Percentiles rank a stretch among this genome's conserved stretches.
phyloP scores from a whole-genome alignment of 1,140 invertebrate genomes.

The Plectrocnemia conspersa region DNA sequence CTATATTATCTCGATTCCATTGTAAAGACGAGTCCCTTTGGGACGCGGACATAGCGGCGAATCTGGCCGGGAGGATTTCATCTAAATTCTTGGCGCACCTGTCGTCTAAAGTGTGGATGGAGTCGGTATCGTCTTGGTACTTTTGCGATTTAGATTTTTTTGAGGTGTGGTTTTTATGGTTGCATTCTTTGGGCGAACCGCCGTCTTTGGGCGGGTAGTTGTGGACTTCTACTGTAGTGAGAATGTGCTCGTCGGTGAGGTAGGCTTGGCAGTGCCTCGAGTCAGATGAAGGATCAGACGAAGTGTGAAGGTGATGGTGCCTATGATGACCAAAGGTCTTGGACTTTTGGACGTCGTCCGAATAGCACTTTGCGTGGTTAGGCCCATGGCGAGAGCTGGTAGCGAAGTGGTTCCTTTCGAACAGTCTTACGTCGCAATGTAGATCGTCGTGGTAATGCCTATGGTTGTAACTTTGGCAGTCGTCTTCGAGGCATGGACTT shows the following conservation, averaged over 20 bases:
- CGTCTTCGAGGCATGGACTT: conserved; percentile 30
- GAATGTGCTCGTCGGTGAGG: conserved; percentile 44
- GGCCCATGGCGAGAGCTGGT: conserved; percentile 29
- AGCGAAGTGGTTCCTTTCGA: conserved; percentile 34
- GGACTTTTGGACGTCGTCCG: conserved; percentile 32
- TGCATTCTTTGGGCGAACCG: conserved; percentile 42
- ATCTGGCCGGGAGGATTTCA: conserved; percentile 49
- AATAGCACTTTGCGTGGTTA: conserved; percentile 32
- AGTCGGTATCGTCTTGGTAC: conserved; percentile 43
- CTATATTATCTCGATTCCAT: conserved; percentile 56
- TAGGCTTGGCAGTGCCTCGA: conserved; percentile 26
- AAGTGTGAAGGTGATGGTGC: conserved; percentile 45
- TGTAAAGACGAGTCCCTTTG: conserved; percentile 44
- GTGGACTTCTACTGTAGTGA: conserved; percentile 50
- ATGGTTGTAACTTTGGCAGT: conserved; percentile 29
- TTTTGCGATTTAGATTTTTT: conserved; percentile 39
- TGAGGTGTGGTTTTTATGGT: conserved; percentile 28
- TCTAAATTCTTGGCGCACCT: conserved; percentile 49
- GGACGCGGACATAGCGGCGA: conserved; percentile 48
- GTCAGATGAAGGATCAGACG: conserved; percentile 44
- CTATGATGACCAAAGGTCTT: conserved; percentile 35
- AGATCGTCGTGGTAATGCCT: conserved; percentile 29
- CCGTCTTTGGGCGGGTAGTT: conserved; percentile 51
- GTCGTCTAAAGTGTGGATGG: conserved; percentile 49
- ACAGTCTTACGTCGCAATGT: conserved; percentile 26